These are phyloP conservation scores for Ascaphus truei DNA, from an alignment of 2,113 vertebrate genomes.

Conservation along the genomic window DNA sequence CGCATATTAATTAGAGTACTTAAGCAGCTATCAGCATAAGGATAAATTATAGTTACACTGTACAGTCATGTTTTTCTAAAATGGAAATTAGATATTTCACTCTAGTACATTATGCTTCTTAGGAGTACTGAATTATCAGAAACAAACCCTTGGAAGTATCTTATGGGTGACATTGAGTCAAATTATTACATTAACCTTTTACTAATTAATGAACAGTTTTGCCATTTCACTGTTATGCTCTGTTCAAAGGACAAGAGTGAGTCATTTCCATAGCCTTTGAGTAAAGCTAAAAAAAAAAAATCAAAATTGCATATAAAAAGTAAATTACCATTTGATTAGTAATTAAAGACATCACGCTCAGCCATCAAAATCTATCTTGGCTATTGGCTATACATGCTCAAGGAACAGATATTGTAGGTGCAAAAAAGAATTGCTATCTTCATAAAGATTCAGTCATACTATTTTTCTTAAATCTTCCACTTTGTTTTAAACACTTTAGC, in stretches of 20 bases:
- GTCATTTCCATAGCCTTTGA: constrained; percentile 33
- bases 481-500: too few relatives aligned
- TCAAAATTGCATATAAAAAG: constrained; percentile 42
- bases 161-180: too few relatives aligned
- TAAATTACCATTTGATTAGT: not conserved
- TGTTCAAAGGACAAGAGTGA: constrained; percentile 34
- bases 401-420: too few relatives aligned
- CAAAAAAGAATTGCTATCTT: too few relatives aligned
- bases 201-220: constrained; percentile 43
- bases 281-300: constrained; percentile 41
- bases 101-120: constrained; percentile 24
- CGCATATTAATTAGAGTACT: not conserved
- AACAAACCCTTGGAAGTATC: constrained; percentile 21
- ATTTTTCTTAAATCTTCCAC: too few relatives aligned
- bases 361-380: not conserved
- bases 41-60: constrained; percentile 10
- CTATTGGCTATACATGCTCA: too few relatives aligned
- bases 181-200: too few relatives aligned
- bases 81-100: not conserved
- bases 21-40: not conserved
- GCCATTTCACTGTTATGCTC: constrained; percentile 40
- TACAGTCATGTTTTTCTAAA: constrained; percentile 30
- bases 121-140: constrained; percentile 37
- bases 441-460: too few relatives aligned
- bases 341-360: not conserved